Conservation (phyloP, 2,888 invertebrate species). For the Spatulosminthurus flaviceps region DNA sequence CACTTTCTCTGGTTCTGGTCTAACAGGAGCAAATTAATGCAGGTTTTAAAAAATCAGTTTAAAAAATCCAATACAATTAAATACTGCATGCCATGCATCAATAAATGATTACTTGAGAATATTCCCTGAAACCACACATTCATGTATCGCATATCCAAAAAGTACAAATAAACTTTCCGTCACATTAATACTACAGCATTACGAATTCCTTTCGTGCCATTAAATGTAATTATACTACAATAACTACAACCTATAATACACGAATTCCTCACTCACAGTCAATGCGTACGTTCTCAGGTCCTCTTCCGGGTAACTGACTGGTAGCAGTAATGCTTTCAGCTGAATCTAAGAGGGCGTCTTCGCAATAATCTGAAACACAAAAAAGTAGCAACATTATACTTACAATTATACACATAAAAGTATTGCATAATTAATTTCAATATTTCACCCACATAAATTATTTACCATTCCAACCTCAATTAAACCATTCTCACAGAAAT, state of each 20-base stretch:
- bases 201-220: no score
- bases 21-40: constrained; percentile 18
- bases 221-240: no score
- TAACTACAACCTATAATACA: background rate
- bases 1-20: constrained; percentile 31
- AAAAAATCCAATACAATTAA: background rate
- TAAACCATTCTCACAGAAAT: no score
- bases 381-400: background rate
- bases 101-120: background rate
- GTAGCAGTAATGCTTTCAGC: constrained; percentile 79
- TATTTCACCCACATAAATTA: no score
- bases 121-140: background rate
- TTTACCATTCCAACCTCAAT: no score
- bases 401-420: no score
- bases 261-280: constrained; percentile 74
- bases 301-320: constrained; percentile 78
- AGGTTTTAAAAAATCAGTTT: background rate
- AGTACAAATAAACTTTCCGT: background rate
- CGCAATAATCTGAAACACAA: constrained; percentile 74
- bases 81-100: background rate
- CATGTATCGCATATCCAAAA: no score
- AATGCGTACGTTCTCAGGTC: constrained; percentile 84
- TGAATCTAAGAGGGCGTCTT: constrained; percentile 77
- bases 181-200: no score
- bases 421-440: background rate